Evolutionary conservation across 1,140 invertebrate species (phyloP).

Genomic region (Akabosia matsudoensis): DNA sequence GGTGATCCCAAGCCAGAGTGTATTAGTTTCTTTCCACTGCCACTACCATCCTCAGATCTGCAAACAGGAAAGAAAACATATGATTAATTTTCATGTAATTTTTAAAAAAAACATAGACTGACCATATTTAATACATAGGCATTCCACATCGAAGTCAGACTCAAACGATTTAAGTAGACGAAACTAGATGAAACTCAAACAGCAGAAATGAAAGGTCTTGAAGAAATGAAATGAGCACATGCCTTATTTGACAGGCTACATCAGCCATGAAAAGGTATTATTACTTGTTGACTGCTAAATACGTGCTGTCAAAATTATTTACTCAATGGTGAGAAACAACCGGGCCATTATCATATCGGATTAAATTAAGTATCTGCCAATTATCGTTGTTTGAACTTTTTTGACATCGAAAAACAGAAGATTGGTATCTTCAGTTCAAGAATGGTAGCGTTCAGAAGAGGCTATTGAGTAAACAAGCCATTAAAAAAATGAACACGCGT

Average conservation of each 20-base stretch:
- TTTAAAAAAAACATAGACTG: neutral
- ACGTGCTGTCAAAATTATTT: neutral
- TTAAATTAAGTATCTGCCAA: too few species aligned
- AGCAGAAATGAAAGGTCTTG: too few species aligned
- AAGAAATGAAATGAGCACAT: too few species aligned
- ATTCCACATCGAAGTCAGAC: neutral
- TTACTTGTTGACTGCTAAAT: neutral
- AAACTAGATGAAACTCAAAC: neutral
- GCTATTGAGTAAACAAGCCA: too few species aligned
- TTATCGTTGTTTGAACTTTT: too few species aligned
- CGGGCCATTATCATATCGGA: neutral
- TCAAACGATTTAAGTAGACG: neutral
- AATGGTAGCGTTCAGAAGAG: too few species aligned
- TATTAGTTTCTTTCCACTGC: constrained; percentile 38
- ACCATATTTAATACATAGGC: neutral
- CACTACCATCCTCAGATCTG: constrained; percentile 46
- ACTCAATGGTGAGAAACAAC: constrained; percentile 12
- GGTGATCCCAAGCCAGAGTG: constrained; percentile 43
- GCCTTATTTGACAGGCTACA: too few species aligned
- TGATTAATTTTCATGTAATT: neutral
- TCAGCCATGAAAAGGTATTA: neutral
- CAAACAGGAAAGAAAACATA: constrained; percentile 12
- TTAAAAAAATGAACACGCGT: neutral
- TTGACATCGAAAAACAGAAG: too few species aligned
- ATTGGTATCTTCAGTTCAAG: too few species aligned